phyloP scores from a whole-genome alignment of 2,888 invertebrate species.

The Galerucella pusilla region DNA sequence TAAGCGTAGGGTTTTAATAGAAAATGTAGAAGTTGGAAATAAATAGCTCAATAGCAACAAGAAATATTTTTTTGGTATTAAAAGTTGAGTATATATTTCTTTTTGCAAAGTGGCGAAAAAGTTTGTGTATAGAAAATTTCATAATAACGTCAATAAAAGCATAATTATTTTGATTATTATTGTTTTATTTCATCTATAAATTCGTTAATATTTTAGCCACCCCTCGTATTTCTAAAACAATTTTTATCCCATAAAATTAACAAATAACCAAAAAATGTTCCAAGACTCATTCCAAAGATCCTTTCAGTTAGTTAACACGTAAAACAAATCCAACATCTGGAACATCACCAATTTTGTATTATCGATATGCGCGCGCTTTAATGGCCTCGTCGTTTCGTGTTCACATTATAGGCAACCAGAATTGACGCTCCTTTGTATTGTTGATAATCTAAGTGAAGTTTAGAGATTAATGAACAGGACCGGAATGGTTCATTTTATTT shows the following conservation, averaged over 20 bases:
- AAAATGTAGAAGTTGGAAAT: background rate
- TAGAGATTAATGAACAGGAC: conserved; percentile 8
- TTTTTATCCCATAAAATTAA: no score
- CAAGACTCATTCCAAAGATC: no score
- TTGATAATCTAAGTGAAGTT: conserved; percentile 25
- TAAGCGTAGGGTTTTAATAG: no score
- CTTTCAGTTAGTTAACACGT: background rate
- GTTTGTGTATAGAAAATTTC: background rate
- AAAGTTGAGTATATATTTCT: background rate
- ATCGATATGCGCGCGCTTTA: conserved; percentile 31
- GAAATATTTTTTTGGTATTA: background rate
- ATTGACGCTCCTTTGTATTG: conserved; percentile 29
- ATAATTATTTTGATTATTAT: background rate
- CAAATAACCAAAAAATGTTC: no score
- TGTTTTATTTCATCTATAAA: no score
- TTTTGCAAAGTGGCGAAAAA: conserved; percentile 1
- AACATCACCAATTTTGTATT: background rate
- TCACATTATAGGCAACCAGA: conserved; percentile 41
- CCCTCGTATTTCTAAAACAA: no score
- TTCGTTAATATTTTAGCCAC: no score
- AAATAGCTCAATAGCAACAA: background rate
- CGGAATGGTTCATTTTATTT: background rate
- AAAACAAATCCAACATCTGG: background rate
- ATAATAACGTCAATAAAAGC: background rate
- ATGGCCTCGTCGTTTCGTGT: conserved; percentile 7